A percentile compares a stretch with the other conserved stretches of the same genome.
Conservation (phyloP, 2,797 vertebrate genomes). For the Acanthiza pusilla region DNA sequence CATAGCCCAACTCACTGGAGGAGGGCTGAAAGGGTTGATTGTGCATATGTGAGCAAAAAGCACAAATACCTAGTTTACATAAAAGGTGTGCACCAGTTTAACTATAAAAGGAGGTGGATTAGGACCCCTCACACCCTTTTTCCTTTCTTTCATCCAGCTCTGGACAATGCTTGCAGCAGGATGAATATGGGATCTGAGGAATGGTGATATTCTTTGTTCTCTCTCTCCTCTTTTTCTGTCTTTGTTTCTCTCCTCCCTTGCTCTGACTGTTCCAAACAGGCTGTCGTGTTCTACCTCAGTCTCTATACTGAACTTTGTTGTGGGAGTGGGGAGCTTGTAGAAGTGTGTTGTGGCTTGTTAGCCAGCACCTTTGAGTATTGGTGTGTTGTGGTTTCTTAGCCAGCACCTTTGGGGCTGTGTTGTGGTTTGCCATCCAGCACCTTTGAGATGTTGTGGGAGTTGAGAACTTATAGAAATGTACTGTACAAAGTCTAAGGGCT, state of each 20-base stretch:
- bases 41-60: background rate
- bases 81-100: background rate
- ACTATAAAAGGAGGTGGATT: background rate
- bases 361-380: background rate
- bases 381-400: background rate
- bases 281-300: background rate
- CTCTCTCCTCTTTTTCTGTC: background rate
- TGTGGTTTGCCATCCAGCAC: background rate
- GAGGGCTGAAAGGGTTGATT: background rate
- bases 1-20: background rate
- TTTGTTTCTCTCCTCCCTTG: background rate
- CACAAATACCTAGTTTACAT: background rate
- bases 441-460: background rate
- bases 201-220: background rate
- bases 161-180: background rate
- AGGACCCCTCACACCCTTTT: rapidly evolving
- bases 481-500: background rate
- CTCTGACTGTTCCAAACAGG: background rate
- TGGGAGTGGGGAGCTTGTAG: background rate
- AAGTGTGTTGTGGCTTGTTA: background rate
- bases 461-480: background rate
- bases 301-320: background rate
- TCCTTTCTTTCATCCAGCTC: background rate
- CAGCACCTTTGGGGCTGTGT: background rate
- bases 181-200: background rate